Percentiles rank a stretch among this genome's conserved stretches.
Conservation (phyloP, 2,888 invertebrate genomes). For the Cistogaster globosa region DNA sequence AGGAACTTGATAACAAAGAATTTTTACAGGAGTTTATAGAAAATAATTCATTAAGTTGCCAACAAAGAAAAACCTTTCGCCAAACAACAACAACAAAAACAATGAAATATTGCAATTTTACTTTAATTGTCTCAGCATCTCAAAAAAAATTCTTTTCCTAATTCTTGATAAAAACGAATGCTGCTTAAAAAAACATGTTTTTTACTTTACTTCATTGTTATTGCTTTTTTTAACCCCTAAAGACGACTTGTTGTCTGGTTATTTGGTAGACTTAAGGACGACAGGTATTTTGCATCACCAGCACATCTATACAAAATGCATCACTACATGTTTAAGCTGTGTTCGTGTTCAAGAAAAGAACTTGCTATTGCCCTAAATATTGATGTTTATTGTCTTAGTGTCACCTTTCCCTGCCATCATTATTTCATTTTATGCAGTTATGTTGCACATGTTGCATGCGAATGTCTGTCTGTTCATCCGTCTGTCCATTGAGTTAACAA, state of each 20-base stretch:
- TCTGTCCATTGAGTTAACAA: conserved; percentile 21
- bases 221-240: conserved; percentile 17
- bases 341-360: conserved; percentile 27
- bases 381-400: conserved; percentile 51
- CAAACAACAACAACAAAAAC: conserved; percentile 1
- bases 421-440: conserved; percentile 13
- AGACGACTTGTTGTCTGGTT: conserved; percentile 72
- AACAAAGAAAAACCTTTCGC: not conserved
- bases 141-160: conserved; percentile 22
- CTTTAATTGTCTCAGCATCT: conserved; percentile 29
- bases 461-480: not conserved
- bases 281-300: conserved; percentile 75
- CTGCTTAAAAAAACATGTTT: conserved; percentile 9
- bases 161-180: conserved; percentile 36
- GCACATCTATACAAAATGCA: not conserved
- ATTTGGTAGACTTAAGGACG: conserved; percentile 74
- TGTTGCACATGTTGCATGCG: conserved; percentile 62
- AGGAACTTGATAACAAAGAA: conserved; percentile 1
- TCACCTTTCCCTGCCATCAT: conserved; percentile 40
- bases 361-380: conserved; percentile 60
- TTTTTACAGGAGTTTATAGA: not conserved
- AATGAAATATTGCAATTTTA: conserved; percentile 40
- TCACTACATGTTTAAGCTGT: not conserved
- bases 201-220: not conserved
- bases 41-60: conserved; percentile 2